Conservation (phyloP, 2,113 vertebrate genomes). For the Pogonocichla stellata region DNA sequence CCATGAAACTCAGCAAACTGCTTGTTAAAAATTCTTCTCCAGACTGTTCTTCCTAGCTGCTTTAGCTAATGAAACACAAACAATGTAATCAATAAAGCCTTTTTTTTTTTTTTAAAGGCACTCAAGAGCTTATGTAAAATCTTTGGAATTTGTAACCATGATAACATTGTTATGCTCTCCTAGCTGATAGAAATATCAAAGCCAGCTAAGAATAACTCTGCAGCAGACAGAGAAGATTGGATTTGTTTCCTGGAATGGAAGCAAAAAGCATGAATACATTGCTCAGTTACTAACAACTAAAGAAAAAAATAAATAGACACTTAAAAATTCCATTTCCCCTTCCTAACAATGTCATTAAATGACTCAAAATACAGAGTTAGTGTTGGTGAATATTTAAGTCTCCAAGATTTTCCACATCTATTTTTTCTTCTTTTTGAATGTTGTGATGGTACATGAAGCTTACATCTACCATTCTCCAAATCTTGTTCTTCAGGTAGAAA, state of each 20-base stretch:
- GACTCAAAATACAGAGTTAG: neutral
- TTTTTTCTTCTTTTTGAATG: neutral
- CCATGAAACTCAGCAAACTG: neutral
- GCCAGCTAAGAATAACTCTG: conserved; percentile 66
- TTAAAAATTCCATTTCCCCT: neutral
- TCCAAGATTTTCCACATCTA: neutral
- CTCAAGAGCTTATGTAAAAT: conserved; percentile 41
- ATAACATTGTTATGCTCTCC: conserved; percentile 63
- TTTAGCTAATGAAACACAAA: neutral
- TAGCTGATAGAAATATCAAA: conserved; percentile 64
- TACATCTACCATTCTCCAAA: neutral
- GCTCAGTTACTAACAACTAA: neutral
- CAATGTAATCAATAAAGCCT: conserved; percentile 11
- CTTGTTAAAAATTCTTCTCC: neutral
- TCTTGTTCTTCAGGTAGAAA: neutral
- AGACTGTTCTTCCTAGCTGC: neutral
- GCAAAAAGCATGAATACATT: neutral
- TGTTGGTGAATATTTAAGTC: neutral
- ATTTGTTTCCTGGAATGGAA: conserved; percentile 55
- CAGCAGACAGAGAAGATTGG: conserved; percentile 16
- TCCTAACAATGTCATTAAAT: neutral
- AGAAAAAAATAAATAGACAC: neutral
- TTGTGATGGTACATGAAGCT: neutral
- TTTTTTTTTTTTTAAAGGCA: neutral
- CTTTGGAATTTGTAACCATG: conserved; percentile 61